Evolutionary conservation across 2,113 vertebrate genomes (phyloP), one percentile per base, ranked within the genome.

Genomic region (Hippolais icterina): DNA sequence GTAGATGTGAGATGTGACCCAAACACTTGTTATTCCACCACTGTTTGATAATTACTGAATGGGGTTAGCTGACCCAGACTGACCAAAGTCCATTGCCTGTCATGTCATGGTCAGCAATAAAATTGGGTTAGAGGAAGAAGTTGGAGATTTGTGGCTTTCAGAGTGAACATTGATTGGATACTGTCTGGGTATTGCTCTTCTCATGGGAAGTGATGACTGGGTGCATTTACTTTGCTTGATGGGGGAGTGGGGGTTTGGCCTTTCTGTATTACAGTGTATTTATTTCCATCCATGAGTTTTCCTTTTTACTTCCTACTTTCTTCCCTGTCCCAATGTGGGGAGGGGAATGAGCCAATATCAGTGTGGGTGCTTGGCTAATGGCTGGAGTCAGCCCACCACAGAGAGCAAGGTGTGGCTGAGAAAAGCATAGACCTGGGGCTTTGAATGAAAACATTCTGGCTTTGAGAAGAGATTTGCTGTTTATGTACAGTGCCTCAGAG

Each of bases 401-500:
- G 9, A 16, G 61, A 59, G 42, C 25, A 33, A 50, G 41, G 15
- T 53, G 12, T 52, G 25, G 56, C 84, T 63, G 53, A 81, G 87
- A 47, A 90, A 60, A 80, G 20, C 49, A 24, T 10, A n/a, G 71
- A 9, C 2, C 2, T 50, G 57, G 15, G 35, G 33, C 39, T 93
- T 53, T 61, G 52, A n/a, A 39, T 79, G 22, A 39, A 87, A 82
- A 22, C 12, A 50, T 87, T 13, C 25, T 37, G 50, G 11, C 63
- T 85, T 75, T 96, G 61, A 78, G 23, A 75, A 83, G 39, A 81
- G 25, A 54, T 21, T 74, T 64, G 14, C 23, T 94, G 53, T 93
- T 94, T 46, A 84, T 57, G 27, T 96, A 25, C 94, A 99, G 99
- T 27, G 96, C 97, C 83, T 99, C 98, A 11, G 93, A 83, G 23